phyloP scores from a whole-genome alignment of 2,888 invertebrate genomes.

The Onthophagus sagittarius region DNA sequence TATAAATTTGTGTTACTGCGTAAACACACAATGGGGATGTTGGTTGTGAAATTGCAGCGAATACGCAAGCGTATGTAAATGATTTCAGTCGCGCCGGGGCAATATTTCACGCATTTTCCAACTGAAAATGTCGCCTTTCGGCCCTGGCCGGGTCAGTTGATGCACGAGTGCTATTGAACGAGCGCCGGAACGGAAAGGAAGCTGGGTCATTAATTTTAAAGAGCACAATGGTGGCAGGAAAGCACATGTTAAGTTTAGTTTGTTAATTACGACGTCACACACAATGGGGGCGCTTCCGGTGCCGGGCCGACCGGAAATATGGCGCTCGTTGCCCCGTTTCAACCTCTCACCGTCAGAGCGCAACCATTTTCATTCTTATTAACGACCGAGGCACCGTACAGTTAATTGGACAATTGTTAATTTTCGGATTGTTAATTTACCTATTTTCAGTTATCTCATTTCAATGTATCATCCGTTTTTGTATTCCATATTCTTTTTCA shows the following conservation, averaged over 20 bases:
- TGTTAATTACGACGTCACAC: constrained; percentile 51
- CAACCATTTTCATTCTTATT: constrained; percentile 34
- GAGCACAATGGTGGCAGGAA: constrained; percentile 52
- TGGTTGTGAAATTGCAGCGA: background rate
- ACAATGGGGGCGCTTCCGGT: constrained; percentile 48
- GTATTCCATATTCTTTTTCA: no score
- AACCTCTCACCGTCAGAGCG: constrained; percentile 37
- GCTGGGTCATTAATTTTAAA: constrained; percentile 48
- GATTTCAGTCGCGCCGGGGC: constrained; percentile 29
- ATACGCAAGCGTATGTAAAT: constrained; percentile 31
- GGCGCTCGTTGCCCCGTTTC: constrained; percentile 42
- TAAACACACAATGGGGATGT: background rate
- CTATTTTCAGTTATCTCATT: background rate
- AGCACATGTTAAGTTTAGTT: constrained; percentile 55
- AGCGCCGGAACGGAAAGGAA: constrained; percentile 40
- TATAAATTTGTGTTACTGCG: background rate
- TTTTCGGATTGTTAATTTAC: background rate
- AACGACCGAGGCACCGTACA: constrained; percentile 4
- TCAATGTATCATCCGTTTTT: no score
- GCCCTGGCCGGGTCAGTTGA: constrained; percentile 44
- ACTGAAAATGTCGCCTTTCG: constrained; percentile 33
- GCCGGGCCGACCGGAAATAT: constrained; percentile 45
- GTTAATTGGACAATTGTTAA: background rate
- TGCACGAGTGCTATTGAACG: constrained; percentile 45
- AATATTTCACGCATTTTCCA: constrained; percentile 36